Conservation (phyloP, 1,140 invertebrate genomes). For the Telenomus remus region DNA sequence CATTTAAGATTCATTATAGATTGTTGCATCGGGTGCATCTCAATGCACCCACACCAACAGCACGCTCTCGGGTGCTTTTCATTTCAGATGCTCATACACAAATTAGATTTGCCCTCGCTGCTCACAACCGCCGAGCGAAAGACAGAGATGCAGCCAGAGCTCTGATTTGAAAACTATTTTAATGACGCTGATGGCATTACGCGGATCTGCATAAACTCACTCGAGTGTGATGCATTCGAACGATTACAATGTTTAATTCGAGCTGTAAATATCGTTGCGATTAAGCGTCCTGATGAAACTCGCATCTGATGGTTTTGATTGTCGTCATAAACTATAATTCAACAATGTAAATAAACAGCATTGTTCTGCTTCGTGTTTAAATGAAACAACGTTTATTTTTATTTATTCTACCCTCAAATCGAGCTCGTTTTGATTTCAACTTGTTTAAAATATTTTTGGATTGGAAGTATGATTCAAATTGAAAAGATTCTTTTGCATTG, state of each 20-base stretch:
- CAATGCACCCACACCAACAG: slow-evolving; percentile 27
- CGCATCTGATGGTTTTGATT: background rate
- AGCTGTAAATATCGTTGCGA: slow-evolving; percentile 8
- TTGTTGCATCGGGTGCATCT: slow-evolving; percentile 30
- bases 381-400: too few relatives aligned
- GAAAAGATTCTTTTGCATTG: too few relatives aligned
- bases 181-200: slow-evolving; percentile 20
- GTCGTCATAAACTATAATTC: background rate
- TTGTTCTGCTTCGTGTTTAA: too few relatives aligned
- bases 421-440: too few relatives aligned
- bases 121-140: background rate
- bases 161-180: slow-evolving; percentile 37
- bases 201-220: slow-evolving; percentile 23
- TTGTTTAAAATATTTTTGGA: too few relatives aligned
- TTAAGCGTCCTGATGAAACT: background rate
- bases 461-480: too few relatives aligned
- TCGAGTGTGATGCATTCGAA: background rate
- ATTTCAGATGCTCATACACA: slow-evolving; percentile 22
- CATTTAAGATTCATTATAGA: slow-evolving; percentile 43
- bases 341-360: too few relatives aligned
- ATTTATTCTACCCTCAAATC: too few relatives aligned
- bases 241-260: slow-evolving; percentile 8
- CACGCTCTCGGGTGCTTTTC: slow-evolving; percentile 15
- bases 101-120: slow-evolving; percentile 22
- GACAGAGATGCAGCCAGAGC: background rate